phyloP scores from a whole-genome alignment of 2,113 vertebrate genomes.

The Myocastor coypus region DNA sequence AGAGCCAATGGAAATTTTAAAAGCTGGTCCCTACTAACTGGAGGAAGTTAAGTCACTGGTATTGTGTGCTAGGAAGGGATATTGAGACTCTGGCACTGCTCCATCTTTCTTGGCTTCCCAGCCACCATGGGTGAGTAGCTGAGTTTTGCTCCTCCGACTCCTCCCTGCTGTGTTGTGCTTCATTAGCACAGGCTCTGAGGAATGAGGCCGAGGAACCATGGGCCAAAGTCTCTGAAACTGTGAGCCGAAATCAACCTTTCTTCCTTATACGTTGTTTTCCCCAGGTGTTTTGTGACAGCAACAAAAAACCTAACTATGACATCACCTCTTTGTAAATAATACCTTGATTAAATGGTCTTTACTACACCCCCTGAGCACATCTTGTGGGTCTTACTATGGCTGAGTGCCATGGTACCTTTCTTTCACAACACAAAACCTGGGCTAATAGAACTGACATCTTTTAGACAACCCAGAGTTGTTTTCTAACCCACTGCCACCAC shows the following conservation, averaged over 20 bases:
- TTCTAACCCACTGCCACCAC: neutral
- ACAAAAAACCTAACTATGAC: neutral
- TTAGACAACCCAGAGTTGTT: neutral
- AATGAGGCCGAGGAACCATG: neutral
- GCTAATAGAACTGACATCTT: neutral
- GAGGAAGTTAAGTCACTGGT: neutral
- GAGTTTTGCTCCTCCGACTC: neutral
- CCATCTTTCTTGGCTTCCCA: neutral
- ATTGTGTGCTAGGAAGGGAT: neutral
- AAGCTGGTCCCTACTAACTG: neutral
- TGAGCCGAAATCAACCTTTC: neutral
- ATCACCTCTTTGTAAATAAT: neutral
- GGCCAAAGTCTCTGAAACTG: neutral
- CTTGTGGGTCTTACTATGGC: neutral
- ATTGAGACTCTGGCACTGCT: neutral
- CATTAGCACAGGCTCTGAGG: neutral
- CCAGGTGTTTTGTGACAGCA: neutral
- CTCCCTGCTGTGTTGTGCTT: neutral
- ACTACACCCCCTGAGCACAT: neutral
- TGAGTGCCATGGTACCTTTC: neutral
- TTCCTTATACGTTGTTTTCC: neutral
- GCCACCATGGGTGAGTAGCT: neutral
- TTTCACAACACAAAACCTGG: neutral
- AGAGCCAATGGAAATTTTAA: neutral
- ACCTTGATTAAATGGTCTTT: neutral